These are phyloP conservation scores for Callipepla squamata DNA, from an alignment of 2,113 vertebrate species.

Conservation along the genomic window DNA sequence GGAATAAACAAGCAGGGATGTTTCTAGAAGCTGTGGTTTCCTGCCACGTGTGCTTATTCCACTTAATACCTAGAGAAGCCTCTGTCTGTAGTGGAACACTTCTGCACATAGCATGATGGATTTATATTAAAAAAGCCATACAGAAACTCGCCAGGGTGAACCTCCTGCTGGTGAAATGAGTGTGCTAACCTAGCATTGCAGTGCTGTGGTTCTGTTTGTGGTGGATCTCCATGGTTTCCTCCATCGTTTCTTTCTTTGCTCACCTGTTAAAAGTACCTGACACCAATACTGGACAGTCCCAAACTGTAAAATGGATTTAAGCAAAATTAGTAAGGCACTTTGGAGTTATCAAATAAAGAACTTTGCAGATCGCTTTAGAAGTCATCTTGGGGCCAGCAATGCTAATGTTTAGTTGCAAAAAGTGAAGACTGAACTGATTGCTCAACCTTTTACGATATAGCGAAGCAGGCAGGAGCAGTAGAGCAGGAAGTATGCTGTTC, in stretches of 20 bases:
- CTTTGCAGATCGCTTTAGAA: background rate
- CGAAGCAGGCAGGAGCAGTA: background rate
- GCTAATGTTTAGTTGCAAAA: background rate
- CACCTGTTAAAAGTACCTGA: background rate
- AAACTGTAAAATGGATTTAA: background rate
- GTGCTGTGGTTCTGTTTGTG: fast-evolving
- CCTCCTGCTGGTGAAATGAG: background rate
- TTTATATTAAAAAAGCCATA: background rate
- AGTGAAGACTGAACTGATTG: background rate
- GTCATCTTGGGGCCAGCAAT: background rate
- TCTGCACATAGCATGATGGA: background rate
- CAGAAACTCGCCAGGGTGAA: background rate
- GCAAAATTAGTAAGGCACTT: background rate
- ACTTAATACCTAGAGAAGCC: background rate
- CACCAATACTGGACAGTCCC: fast-evolving
- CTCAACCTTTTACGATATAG: background rate
- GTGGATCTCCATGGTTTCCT: background rate
- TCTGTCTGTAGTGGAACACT: background rate
- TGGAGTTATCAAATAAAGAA: background rate
- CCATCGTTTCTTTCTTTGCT: background rate
- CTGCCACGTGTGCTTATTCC: background rate
- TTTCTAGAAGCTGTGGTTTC: background rate
- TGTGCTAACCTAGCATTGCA: background rate
- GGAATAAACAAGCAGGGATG: background rate
- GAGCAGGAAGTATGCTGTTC: background rate